These are phyloP conservation scores for Ursus arctos DNA, from an alignment of 2,113 vertebrate genomes.

Conservation along the genomic window DNA sequence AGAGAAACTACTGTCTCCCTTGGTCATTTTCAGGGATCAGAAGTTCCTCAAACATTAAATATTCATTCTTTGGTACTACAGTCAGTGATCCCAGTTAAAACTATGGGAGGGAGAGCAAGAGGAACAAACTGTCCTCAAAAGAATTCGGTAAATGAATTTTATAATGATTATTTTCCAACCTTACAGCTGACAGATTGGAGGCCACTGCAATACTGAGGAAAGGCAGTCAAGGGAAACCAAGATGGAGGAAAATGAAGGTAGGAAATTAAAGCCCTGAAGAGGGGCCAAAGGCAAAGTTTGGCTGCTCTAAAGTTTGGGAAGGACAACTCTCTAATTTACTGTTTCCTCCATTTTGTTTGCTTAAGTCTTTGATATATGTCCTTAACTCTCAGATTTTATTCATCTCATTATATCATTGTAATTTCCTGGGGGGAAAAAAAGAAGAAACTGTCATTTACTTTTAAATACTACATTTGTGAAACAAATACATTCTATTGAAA, in stretches of 20 bases:
- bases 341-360: not conserved
- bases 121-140: not conserved
- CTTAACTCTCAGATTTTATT: not conserved
- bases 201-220: not conserved
- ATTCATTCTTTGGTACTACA: slow-evolving; percentile 31
- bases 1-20: not conserved
- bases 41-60: slow-evolving; percentile 3
- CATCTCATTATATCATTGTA: not conserved
- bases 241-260: accelerated
- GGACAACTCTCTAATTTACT: not conserved
- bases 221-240: not conserved
- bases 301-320: not conserved
- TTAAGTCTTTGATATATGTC: not conserved
- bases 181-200: not conserved
- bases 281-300: not conserved
- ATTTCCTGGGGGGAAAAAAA: not conserved
- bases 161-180: not conserved
- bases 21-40: not conserved
- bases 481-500: slow-evolving; percentile 17
- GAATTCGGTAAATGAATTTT: slow-evolving; percentile 9
- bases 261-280: not conserved
- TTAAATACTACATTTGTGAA: not conserved
- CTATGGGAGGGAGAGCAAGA: not conserved
- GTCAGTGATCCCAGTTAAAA: slow-evolving; percentile 37
- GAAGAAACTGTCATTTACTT: not conserved